These are phyloP conservation scores for Aphodius granarius DNA, from an alignment of 2,888 invertebrate genomes.

Conservation along the genomic window DNA sequence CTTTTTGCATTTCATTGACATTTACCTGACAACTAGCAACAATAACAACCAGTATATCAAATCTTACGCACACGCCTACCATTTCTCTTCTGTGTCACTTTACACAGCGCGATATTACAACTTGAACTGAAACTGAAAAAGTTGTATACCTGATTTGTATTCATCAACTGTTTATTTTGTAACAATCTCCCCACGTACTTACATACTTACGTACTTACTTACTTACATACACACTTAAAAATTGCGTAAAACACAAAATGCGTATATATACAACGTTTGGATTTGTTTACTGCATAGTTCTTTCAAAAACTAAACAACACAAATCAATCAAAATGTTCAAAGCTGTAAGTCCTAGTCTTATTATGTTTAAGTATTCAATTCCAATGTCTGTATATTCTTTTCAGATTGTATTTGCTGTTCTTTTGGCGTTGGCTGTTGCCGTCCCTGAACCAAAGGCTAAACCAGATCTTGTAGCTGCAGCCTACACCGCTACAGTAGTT, in stretches of 20 bases:
- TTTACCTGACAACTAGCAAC: not conserved
- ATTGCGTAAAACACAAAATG: not conserved
- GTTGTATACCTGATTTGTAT: not conserved
- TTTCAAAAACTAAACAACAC: not conserved
- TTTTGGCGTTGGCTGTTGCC: constrained; percentile 56
- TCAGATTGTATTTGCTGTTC: constrained; percentile 54
- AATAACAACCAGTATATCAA: not conserved
- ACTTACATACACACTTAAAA: not conserved
- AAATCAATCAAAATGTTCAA: too few species aligned
- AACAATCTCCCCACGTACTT: not conserved
- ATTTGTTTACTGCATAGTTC: not conserved
- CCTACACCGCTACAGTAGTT: constrained; percentile 37
- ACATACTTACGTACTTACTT: too few species aligned
- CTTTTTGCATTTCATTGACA: not conserved
- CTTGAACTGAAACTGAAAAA: not conserved
- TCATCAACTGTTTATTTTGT: not conserved
- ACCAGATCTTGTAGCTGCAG: constrained; percentile 28
- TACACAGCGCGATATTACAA: not conserved
- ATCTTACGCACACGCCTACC: not conserved
- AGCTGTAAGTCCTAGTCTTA: constrained; percentile 23
- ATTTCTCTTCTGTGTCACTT: not conserved
- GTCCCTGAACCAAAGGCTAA: constrained; percentile 51
- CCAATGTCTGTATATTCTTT: constrained; percentile 32
- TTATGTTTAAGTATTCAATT: not conserved
- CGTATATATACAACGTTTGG: not conserved